Conservation (phyloP, 2,797 vertebrate genomes). For the Cygnus olor region DNA sequence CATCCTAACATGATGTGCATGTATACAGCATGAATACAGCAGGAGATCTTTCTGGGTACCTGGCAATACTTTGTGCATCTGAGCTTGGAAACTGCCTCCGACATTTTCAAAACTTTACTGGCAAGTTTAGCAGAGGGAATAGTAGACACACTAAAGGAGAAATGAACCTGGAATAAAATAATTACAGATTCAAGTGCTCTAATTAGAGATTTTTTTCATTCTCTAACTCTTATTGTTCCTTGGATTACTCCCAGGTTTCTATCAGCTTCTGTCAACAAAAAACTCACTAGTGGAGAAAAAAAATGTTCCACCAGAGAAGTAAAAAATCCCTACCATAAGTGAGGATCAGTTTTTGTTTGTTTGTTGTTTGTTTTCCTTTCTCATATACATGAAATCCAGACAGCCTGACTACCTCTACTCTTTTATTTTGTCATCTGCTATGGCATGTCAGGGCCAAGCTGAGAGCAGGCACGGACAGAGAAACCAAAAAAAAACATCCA, state of each 20-base stretch:
- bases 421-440: neutral
- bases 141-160: neutral
- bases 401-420: neutral
- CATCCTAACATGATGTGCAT: neutral
- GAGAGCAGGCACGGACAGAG: neutral
- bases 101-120: neutral
- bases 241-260: slow-evolving; percentile 1
- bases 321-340: neutral
- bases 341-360: neutral
- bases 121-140: neutral
- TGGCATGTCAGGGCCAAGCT: neutral
- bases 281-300: neutral
- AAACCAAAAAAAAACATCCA: neutral
- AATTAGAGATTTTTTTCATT: neutral
- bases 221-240: slow-evolving; percentile 17
- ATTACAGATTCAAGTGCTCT: neutral
- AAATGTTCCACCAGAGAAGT: neutral
- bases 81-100: slow-evolving; percentile 23
- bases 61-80: slow-evolving; percentile 49
- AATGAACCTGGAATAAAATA: neutral
- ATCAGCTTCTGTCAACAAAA: neutral
- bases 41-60: neutral
- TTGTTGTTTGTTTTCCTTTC: neutral
- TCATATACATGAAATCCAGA: neutral
- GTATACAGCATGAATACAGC: neutral